Conservation (phyloP, 2,113 vertebrate species). For the Paradisaea rubra region DNA sequence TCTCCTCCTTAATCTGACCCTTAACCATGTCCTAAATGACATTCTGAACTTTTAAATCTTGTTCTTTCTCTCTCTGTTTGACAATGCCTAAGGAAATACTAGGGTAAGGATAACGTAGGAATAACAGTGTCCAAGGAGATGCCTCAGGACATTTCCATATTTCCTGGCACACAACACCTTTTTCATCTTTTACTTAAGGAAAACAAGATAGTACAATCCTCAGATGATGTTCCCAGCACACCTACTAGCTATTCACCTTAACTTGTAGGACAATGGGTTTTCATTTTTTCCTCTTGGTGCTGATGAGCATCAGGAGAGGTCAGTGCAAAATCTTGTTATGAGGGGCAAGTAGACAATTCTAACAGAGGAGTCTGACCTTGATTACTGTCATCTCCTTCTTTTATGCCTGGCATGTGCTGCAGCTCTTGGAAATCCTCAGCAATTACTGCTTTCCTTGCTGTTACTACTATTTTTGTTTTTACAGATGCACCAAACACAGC, state of each 20-base stretch:
- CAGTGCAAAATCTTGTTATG: neutral
- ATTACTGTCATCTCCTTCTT: neutral
- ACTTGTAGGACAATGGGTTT: neutral
- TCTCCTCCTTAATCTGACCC: neutral
- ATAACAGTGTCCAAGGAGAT: neutral
- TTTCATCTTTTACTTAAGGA: neutral
- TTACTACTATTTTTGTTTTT: neutral
- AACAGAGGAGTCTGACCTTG: neutral
- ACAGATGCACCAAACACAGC: neutral
- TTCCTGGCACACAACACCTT: neutral
- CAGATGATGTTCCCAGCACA: neutral
- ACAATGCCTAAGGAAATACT: neutral
- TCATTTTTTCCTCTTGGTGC: neutral
- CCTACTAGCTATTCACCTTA: neutral
- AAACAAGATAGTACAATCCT: neutral
- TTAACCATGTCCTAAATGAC: neutral
- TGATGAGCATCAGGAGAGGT: neutral
- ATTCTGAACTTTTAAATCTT: neutral
- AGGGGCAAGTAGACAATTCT: neutral
- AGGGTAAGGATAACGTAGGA: neutral
- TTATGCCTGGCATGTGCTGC: neutral
- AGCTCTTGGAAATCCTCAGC: neutral
- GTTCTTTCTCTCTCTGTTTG: neutral
- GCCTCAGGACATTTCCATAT: neutral
- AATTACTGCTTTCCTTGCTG: neutral